Conservation (phyloP, 2,113 vertebrate species). For the Odontesthes bonariensis region DNA sequence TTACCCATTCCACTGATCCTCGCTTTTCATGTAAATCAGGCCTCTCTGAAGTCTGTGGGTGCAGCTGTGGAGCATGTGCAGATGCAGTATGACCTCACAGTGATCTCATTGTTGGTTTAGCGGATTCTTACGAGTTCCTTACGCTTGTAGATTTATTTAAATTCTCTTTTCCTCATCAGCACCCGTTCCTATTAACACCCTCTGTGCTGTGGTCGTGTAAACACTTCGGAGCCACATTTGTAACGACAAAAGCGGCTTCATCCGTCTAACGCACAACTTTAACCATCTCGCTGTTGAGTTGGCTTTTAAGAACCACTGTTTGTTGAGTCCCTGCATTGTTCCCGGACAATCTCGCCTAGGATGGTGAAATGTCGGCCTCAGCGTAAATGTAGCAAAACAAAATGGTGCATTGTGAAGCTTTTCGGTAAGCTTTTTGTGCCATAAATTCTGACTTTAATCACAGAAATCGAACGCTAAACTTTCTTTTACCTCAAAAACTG, state of each 20-base stretch:
- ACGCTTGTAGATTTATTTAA: conserved; percentile 24
- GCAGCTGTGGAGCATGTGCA: conserved; percentile 28
- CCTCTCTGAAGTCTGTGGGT: conserved; percentile 25
- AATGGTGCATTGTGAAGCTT: neutral
- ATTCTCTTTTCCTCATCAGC: conserved; percentile 15
- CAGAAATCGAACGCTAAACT: conserved; percentile 35
- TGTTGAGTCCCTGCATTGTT: conserved; percentile 54
- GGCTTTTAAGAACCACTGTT: conserved; percentile 54
- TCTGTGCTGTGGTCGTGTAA: conserved; percentile 49
- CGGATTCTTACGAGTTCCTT: conserved; percentile 3
- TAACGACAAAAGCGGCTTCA: conserved; percentile 68
- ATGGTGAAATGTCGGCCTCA: conserved; percentile 5
- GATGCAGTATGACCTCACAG: conserved; percentile 26
- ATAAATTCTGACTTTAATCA: neutral
- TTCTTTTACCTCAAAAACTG: conserved; percentile 24
- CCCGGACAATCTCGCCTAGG: conserved; percentile 27
- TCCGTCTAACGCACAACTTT: neutral
- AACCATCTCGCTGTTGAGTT: neutral
- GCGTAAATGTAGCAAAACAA: neutral
- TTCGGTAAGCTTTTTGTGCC: neutral
- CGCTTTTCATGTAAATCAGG: conserved; percentile 52
- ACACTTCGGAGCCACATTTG: conserved; percentile 66
- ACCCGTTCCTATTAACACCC: conserved; percentile 19
- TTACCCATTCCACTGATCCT: conserved; percentile 35
- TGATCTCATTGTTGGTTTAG: conserved; percentile 29